Evolutionary conservation across 2,113 vertebrate species (phyloP).

Genomic region (Carassius gibelio): DNA sequence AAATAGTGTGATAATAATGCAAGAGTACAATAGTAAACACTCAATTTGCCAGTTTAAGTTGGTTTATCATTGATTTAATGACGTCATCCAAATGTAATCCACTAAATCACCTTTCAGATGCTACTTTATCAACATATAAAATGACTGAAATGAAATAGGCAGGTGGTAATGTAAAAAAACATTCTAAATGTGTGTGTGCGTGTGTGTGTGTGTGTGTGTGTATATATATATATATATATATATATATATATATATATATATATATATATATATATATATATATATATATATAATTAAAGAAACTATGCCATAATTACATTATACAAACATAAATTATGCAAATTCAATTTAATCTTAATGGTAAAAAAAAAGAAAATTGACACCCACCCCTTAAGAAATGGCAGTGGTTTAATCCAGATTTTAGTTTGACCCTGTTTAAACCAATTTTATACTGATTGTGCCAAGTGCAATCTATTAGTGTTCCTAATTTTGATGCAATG

Average conservation of each 20-base stretch:
- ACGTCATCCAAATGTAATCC: neutral
- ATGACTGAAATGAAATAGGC: neutral
- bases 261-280: too few relatives aligned
- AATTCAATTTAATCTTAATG: neutral
- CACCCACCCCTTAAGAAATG: neutral
- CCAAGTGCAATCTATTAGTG: constrained; percentile 19
- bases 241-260: too few relatives aligned
- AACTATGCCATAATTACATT: neutral
- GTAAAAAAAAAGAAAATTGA: neutral
- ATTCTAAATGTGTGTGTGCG: neutral
- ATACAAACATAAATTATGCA: neutral
- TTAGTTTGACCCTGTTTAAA: constrained; percentile 1
- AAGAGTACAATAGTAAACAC: too few relatives aligned
- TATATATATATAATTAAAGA: too few relatives aligned
- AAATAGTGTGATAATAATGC: too few relatives aligned
- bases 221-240: too few relatives aligned
- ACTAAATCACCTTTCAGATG: neutral
- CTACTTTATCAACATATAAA: neutral
- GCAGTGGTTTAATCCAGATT: neutral
- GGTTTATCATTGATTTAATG: too few relatives aligned
- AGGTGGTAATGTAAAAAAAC: neutral
- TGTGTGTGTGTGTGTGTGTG: too few relatives aligned
- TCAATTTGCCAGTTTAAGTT: too few relatives aligned
- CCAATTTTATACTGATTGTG: constrained; percentile 22
- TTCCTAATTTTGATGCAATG: neutral